These are phyloP conservation scores for Mustela lutreola DNA, from an alignment of 2,113 vertebrate species.

Conservation along the genomic window DNA sequence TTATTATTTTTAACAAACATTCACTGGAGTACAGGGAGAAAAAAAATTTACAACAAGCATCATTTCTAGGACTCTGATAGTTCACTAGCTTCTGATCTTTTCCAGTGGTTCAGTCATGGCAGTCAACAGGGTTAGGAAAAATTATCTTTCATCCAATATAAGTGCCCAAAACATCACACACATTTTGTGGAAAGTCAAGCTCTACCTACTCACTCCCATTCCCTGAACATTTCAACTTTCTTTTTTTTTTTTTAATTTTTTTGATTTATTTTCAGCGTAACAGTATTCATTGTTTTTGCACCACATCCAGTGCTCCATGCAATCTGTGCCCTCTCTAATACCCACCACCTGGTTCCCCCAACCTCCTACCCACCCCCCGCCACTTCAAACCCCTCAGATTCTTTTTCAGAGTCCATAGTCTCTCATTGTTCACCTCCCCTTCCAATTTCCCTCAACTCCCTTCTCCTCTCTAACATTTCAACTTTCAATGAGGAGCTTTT, in stretches of 20 bases:
- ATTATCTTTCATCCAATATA: not conserved
- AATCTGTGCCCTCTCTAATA: too few relatives aligned
- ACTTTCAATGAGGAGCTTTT: not conserved
- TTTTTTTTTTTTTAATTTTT: too few relatives aligned
- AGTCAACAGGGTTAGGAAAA: conserved; percentile 38
- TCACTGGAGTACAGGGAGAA: not conserved
- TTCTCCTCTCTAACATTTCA: too few relatives aligned
- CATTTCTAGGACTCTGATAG: conserved; percentile 27
- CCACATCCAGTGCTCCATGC: too few relatives aligned
- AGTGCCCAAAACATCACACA: not conserved
- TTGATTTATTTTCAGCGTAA: too few relatives aligned
- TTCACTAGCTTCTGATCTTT: conserved; percentile 29
- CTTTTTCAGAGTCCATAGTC: too few relatives aligned
- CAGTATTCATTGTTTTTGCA: too few relatives aligned
- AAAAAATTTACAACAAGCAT: conserved; percentile 41
- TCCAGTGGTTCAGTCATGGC: not conserved
- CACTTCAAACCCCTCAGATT: too few relatives aligned
- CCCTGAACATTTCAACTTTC: not conserved
- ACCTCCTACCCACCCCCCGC: too few relatives aligned
- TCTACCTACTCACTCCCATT: not conserved
- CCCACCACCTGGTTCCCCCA: too few relatives aligned
- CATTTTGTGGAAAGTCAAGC: not conserved
- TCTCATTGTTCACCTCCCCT: too few relatives aligned
- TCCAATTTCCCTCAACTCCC: too few relatives aligned
- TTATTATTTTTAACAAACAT: conserved; percentile 49